These are phyloP conservation scores for Ornithorhynchus anatinus DNA, from an alignment of 2,113 vertebrate genomes.

Conservation along the genomic window DNA sequence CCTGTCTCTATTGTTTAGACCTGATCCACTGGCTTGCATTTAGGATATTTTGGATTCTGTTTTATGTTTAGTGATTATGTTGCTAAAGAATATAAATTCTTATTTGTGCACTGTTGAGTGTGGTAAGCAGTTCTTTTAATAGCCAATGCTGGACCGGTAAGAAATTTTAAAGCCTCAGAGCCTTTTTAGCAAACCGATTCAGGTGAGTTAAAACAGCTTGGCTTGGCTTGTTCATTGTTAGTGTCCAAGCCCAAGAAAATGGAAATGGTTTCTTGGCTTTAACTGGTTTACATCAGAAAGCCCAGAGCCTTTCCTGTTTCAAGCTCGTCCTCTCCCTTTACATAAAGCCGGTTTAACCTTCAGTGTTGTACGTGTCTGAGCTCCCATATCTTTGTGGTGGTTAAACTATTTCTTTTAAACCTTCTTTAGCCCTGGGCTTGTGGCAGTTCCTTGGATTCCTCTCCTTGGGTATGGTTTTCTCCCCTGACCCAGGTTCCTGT, in stretches of 20 bases:
- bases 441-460: background rate
- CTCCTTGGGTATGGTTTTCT: background rate
- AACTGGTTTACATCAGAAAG: too few relatives aligned
- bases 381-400: background rate
- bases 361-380: background rate
- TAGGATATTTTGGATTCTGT: background rate
- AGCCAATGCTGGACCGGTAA: background rate
- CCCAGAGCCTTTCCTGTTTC: background rate
- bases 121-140: background rate
- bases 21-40: background rate
- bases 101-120: background rate
- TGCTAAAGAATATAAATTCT: background rate
- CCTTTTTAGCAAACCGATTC: background rate
- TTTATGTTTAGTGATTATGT: background rate
- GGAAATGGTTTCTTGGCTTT: background rate
- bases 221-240: background rate
- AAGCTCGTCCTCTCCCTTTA: background rate
- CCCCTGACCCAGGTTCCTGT: background rate
- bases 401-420: background rate
- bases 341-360: background rate
- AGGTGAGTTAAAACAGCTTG: background rate
- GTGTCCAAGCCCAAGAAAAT: background rate
- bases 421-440: background rate
- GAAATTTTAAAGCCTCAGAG: background rate
- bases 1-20: background rate